Evolutionary conservation across 1,140 invertebrate species (phyloP), one percentile per base, ranked within the genome.

Genomic region (Glossosoma conforme): DNA sequence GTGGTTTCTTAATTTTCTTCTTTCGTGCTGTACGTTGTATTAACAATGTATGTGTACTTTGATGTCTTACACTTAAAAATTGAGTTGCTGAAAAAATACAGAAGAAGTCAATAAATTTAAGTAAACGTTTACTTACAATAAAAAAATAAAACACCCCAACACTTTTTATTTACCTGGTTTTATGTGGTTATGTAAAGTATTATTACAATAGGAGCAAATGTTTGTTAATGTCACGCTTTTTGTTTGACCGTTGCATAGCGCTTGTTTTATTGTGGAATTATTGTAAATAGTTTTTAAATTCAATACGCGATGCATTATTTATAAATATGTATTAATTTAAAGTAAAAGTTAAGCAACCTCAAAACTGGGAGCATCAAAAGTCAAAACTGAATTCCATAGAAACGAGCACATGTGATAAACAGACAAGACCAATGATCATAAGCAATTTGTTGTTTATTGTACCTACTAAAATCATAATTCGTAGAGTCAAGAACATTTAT

Each of bases 1-100:
- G 75, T 2, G 19, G 67, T 43, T 52, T 56, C 41, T 60, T 68
- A 6, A 47, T 21, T 61, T 65, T 67, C 49, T 69, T 67, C 30
- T 54, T 62, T 36, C 44, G 33, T 14, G 28, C 13, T 20, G 42
- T 44, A 36, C 25, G 41, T 10, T 21, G 41, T 10, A 54, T 25
- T 25, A 54, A 41, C 14, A 32, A 40, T 14, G 52, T 41, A 10
- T 33, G 41, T 15, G 54, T 56, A 25, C 42, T 45, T 33, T 56
- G 54, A 25, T 42, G 22, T 41, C 47, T 30, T 42, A 36, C 25
- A 42, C 33, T 22, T n/a, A 42, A 21, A 41, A 49, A 40, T 19
- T 30, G 21, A 20, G 14, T 33, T 35, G 20, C 35, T 50, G 32
- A 44, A 50, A 43, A 32, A 15, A 47, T 54, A 30, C 37, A 54